Percentiles rank a stretch among this genome's conserved stretches.
Evolutionary conservation across 2,113 vertebrate genomes (phyloP).

Genomic region (Anguilla japonica): DNA sequence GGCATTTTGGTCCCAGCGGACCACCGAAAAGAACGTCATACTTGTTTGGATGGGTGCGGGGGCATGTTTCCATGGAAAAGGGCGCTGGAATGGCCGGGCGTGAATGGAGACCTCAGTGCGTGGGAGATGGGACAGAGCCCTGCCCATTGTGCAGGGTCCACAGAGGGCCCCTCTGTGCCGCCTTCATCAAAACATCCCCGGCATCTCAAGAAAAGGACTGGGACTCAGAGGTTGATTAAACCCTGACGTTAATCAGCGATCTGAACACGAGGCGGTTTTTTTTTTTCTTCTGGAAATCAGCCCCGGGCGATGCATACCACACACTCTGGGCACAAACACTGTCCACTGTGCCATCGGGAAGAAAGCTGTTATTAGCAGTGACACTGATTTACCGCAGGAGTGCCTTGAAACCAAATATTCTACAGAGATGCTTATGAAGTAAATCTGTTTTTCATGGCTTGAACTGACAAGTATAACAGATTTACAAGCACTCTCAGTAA

Average conservation of each 20-base stretch:
- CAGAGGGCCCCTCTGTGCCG: neutral
- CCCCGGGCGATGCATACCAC: neutral
- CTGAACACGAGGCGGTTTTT: neutral
- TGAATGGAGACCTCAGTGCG: slow-evolving; percentile 16
- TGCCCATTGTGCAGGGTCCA: slow-evolving; percentile 3
- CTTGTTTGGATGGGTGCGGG: neutral
- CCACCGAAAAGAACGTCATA: slow-evolving; percentile 2
- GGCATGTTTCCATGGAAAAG: slow-evolving; percentile 16
- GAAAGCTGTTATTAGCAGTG: neutral
- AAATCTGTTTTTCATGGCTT: neutral
- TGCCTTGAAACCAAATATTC: neutral
- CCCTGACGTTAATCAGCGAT: neutral
- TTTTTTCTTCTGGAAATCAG: neutral
- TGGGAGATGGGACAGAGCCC: slow-evolving; percentile 4
- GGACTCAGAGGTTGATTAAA: neutral
- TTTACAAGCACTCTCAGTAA: neutral
- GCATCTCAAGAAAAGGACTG: neutral
- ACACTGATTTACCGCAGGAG: neutral
- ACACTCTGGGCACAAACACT: neutral
- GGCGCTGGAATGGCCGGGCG: neutral
- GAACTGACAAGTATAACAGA: neutral
- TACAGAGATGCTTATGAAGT: neutral
- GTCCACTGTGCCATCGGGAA: neutral
- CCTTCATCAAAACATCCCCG: neutral
- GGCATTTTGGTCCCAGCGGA: neutral